phyloP scores from a whole-genome alignment of 1,140 invertebrate genomes.

The Hylaeus volcanicus region DNA sequence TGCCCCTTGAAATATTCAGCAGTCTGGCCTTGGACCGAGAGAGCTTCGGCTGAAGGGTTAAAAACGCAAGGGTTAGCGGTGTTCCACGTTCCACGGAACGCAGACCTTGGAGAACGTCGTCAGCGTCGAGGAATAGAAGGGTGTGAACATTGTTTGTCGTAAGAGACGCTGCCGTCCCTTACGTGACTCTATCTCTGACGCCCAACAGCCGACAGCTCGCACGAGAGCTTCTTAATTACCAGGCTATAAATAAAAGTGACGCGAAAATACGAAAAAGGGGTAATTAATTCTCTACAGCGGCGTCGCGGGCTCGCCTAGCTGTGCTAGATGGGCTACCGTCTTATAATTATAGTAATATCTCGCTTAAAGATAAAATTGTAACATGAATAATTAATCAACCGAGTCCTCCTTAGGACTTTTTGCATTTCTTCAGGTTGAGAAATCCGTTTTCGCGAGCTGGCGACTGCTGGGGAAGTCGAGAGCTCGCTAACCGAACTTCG shows the following conservation, averaged over 20 bases:
- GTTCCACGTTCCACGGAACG: slow-evolving; percentile 47
- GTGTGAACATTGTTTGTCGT: slow-evolving; percentile 13
- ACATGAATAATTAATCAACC: no score
- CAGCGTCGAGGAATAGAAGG: background rate
- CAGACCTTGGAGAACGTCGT: slow-evolving; percentile 37
- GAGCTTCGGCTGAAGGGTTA: slow-evolving; percentile 28
- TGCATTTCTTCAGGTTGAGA: no score
- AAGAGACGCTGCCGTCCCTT: background rate
- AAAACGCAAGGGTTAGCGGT: slow-evolving; percentile 48
- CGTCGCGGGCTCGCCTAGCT: background rate
- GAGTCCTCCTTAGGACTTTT: no score
- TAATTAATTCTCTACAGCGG: slow-evolving; percentile 30
- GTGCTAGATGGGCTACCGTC: no score
- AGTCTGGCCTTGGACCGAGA: slow-evolving; percentile 53
- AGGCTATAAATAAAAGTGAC: slow-evolving; percentile 33
- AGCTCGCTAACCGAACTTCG: no score
- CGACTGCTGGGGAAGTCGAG: no score
- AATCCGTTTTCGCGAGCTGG: no score
- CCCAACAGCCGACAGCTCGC: background rate
- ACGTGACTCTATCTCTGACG: slow-evolving; percentile 11
- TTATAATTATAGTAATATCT: no score
- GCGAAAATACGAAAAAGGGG: slow-evolving; percentile 15
- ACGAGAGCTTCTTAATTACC: slow-evolving; percentile 25
- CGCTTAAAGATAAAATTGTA: no score
- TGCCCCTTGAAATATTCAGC: slow-evolving; percentile 72